Base-by-base conservation (phyloP, 2,113 vertebrate genomes). In the Eptesicus fuscus region DNA sequence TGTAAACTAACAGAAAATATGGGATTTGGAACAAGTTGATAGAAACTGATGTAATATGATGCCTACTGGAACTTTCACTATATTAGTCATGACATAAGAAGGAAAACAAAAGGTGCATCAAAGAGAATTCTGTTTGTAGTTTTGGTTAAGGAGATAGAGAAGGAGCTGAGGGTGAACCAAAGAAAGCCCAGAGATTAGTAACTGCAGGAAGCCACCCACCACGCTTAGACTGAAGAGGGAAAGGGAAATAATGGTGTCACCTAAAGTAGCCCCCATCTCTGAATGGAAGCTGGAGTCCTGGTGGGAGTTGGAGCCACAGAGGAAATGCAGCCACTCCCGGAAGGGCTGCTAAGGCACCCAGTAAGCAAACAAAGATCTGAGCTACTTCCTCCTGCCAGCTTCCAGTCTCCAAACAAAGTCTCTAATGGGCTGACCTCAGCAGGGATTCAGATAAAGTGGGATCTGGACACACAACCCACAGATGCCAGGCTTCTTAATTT, bases 121-220 rank as follows among this genome's bases (percentile, higher is more conserved):
- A 77, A 78, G 25, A 1, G 5, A 92, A 65, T 71, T 25, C 13
- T 70, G 28, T 40, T 74, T 14, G 51, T 83, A n/a, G n/a, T 30
- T 67, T 42, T 88, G 11, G 65, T 77, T 93, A 70, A 65, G n/a
- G 71, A 78, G 11, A 2, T 88, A 28, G 40, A 89, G 16, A 79
- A 78, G n/a, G 20, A 20, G 1, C 23, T 20, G 18, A 84, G 9
- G 49, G n/a, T 3, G 7, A 79, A 40, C 2, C 12, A 37, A 22
- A 53, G 12, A 25, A 25, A 37, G 4, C 4, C 9, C 5, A 65
- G 25, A 35, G 20, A 70, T 22, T 35, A 82, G 37, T 25, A 86
- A 35, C 4, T 25, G 1, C 4, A 61, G n/a, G 20, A 79, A 74
- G 37, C 13, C 2, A 44, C 22, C 5, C 44, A 23, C 0, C 0